Evolutionary conservation across 2,113 vertebrate species (phyloP).

Genomic region (Podiceps cristatus): DNA sequence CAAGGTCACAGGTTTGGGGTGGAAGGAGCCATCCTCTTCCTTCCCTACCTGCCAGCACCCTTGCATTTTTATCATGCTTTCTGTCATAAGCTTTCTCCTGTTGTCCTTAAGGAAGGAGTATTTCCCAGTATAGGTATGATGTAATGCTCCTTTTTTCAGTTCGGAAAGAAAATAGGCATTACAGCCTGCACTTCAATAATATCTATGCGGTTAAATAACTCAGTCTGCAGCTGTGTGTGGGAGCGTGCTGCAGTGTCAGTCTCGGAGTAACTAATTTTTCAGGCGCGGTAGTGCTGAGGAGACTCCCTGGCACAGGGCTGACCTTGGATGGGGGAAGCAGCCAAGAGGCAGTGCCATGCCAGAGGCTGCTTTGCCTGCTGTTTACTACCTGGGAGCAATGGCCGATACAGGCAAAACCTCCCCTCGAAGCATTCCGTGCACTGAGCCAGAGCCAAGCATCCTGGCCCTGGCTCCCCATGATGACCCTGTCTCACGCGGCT

Average conservation of each 20-base stretch:
- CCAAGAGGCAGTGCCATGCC: accelerated
- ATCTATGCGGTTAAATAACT: neutral
- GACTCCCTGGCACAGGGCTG: neutral
- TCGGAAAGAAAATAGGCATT: neutral
- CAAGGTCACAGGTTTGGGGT: neutral
- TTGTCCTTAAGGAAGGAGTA: constrained; percentile 1
- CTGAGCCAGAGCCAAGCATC: neutral
- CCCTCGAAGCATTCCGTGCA: accelerated
- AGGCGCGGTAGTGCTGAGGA: accelerated
- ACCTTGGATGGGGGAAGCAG: neutral
- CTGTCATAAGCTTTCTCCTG: neutral
- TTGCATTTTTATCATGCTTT: neutral
- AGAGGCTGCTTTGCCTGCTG: neutral
- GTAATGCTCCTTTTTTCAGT: constrained; percentile 7
- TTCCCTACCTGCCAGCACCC: neutral
- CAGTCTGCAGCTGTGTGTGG: constrained; percentile 22
- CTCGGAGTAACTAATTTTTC: neutral
- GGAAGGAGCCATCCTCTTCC: neutral
- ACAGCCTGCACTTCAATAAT: neutral
- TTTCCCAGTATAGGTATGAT: constrained; percentile 14
- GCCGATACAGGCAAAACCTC: neutral
- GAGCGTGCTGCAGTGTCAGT: neutral
- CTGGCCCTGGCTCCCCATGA: accelerated
- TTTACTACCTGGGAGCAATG: neutral
- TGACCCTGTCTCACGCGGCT: accelerated